Percentiles rank a stretch among this genome's conserved stretches.
phyloP scores from a whole-genome alignment of 2,797 vertebrate species.

The Acrocephalus scirpaceus region DNA sequence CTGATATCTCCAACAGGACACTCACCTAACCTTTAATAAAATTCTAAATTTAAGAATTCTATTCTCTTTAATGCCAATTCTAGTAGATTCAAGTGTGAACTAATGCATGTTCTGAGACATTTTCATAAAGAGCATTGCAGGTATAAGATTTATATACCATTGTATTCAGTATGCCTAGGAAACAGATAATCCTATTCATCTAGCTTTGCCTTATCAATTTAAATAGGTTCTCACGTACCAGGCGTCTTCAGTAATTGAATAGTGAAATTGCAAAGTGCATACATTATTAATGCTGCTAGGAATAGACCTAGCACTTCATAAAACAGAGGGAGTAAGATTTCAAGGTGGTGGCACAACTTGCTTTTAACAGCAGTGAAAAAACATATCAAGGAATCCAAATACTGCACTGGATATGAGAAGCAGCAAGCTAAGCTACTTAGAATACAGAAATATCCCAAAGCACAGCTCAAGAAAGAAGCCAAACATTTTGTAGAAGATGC shows the following conservation, averaged over 20 bases:
- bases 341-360: background rate
- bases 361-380: background rate
- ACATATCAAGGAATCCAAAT: background rate
- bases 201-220: conserved; percentile 30
- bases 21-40: background rate
- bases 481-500: background rate
- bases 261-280: conserved; percentile 18
- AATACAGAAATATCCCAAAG: background rate
- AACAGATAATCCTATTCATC: conserved; percentile 37
- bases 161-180: background rate
- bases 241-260: background rate
- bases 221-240: background rate
- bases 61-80: background rate
- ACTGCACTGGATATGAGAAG: background rate
- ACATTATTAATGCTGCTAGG: conserved; percentile 37
- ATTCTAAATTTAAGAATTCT: background rate
- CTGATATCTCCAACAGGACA: background rate
- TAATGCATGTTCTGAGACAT: background rate
- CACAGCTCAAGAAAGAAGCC: background rate
- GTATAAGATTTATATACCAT: background rate
- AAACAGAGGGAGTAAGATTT: background rate
- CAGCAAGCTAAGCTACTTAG: background rate
- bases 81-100: background rate
- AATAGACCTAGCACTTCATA: background rate
- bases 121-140: background rate